Conservation (phyloP, 2,797 vertebrate species). For the Spheniscus humboldti region DNA sequence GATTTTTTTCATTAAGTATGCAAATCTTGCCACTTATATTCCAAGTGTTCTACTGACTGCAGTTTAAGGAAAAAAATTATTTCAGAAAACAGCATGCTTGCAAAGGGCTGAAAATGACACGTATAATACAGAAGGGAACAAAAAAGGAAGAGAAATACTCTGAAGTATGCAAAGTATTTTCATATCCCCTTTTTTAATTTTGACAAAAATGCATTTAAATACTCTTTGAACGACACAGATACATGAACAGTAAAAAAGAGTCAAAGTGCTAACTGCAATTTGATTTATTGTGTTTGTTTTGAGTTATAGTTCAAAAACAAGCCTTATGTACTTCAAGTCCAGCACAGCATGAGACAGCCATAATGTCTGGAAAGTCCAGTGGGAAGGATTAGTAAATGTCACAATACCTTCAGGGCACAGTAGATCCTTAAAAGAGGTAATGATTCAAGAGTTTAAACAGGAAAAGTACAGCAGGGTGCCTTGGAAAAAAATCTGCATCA, state of each 20-base stretch:
- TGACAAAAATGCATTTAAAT: neutral
- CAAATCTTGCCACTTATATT: neutral
- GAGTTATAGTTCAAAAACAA: neutral
- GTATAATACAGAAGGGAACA: neutral
- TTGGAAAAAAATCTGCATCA: constrained; percentile 2
- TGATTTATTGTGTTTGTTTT: constrained; percentile 23
- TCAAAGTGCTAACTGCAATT: neutral
- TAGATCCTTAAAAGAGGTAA: constrained; percentile 58
- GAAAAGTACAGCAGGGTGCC: constrained; percentile 25
- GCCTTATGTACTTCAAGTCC: constrained; percentile 11
- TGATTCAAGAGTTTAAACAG: constrained; percentile 45
- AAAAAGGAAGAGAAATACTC: neutral
- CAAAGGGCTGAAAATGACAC: neutral
- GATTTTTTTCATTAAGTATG: neutral
- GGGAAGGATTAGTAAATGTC: constrained; percentile 68
- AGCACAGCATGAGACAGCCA: constrained; percentile 27
- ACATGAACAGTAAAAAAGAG: neutral
- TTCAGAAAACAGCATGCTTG: neutral
- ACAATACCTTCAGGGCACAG: constrained; percentile 52
- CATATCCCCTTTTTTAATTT: neutral
- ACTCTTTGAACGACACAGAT: neutral
- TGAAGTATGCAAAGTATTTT: neutral
- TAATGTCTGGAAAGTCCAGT: constrained; percentile 46
- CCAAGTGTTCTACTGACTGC: neutral
- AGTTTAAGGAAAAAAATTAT: neutral